These are phyloP conservation scores for Periophthalmus magnuspinnatus DNA, from an alignment of 2,797 vertebrate genomes.

Conservation along the genomic window DNA sequence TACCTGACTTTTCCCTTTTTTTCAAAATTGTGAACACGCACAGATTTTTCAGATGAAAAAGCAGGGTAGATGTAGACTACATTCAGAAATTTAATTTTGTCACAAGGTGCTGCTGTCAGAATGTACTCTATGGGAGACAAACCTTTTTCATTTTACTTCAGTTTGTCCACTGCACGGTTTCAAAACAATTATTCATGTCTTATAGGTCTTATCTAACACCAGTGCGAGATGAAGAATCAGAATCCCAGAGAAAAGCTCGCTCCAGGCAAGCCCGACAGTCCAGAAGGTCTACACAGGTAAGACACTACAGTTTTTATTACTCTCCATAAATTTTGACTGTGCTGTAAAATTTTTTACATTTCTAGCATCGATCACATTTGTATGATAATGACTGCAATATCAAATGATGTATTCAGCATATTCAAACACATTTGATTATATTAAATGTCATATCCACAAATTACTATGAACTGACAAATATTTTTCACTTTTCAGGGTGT, in stretches of 20 bases:
- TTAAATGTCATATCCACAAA: too few relatives aligned
- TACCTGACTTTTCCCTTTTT: too few relatives aligned
- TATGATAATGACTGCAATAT: too few relatives aligned
- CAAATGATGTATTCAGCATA: too few relatives aligned
- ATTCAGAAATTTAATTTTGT: too few relatives aligned
- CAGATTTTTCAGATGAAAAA: too few relatives aligned
- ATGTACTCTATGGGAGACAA: background rate
- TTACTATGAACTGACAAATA: background rate
- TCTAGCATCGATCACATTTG: too few relatives aligned
- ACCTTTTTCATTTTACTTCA: background rate
- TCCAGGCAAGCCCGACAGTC: conserved; percentile 97
- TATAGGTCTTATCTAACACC: conserved; percentile 96
- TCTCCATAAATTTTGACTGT: background rate
- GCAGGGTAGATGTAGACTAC: too few relatives aligned
- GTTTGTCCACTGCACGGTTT: background rate
- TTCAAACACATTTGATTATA: too few relatives aligned
- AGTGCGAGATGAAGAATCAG: conserved; percentile 96
- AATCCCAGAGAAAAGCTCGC: conserved; percentile 97
- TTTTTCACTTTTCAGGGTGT: conserved; percentile 79
- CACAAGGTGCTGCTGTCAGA: background rate
- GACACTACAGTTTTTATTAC: conserved; percentile 4
- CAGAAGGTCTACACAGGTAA: conserved; percentile 95
- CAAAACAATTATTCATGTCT: background rate
- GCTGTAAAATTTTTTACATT: too few relatives aligned
- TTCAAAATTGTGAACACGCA: too few relatives aligned